These are phyloP conservation scores for Sabatieria punctata DNA, from an alignment of 2,888 invertebrate species.

Conservation along the genomic window DNA sequence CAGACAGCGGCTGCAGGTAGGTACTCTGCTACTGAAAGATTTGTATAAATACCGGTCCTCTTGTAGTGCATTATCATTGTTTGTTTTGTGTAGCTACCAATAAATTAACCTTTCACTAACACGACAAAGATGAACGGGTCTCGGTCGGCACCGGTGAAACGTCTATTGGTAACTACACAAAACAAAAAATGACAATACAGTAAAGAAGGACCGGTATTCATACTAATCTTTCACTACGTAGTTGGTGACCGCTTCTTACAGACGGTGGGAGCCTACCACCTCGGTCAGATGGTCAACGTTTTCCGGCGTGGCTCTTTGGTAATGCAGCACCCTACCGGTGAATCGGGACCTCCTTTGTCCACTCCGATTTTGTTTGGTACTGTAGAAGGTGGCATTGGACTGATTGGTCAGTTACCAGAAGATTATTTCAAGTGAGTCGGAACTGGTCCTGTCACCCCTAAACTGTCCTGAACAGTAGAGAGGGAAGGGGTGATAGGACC, in stretches of 20 bases:
- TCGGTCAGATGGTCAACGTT: conserved; percentile 92
- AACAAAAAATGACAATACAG: no score
- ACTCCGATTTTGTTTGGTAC: conserved; percentile 58
- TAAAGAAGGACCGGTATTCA: no score
- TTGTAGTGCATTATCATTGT: no score
- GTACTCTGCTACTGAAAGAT: conserved; percentile 87
- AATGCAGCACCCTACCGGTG: conserved; percentile 76
- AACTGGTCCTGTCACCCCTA: conserved; percentile 56
- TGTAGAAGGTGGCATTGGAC: conserved; percentile 54
- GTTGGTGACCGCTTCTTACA: conserved; percentile 1
- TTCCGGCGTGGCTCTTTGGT: conserved; percentile 56
- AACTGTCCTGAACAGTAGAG: no score
- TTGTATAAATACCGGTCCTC: no score
- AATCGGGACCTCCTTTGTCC: conserved; percentile 58
- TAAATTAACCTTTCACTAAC: no score
- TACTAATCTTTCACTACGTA: background rate
- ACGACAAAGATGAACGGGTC: no score
- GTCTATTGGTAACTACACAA: no score
- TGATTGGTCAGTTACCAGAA: conserved; percentile 74
- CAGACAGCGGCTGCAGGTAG: conserved; percentile 68
- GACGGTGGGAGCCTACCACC: conserved; percentile 40
- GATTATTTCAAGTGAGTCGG: conserved; percentile 73
- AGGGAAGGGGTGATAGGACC: no score
- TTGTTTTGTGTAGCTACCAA: no score
- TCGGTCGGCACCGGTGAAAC: no score